These are phyloP conservation scores for Erythrolamprus reginae DNA, from an alignment of 2,113 vertebrate species.

Conservation along the genomic window DNA sequence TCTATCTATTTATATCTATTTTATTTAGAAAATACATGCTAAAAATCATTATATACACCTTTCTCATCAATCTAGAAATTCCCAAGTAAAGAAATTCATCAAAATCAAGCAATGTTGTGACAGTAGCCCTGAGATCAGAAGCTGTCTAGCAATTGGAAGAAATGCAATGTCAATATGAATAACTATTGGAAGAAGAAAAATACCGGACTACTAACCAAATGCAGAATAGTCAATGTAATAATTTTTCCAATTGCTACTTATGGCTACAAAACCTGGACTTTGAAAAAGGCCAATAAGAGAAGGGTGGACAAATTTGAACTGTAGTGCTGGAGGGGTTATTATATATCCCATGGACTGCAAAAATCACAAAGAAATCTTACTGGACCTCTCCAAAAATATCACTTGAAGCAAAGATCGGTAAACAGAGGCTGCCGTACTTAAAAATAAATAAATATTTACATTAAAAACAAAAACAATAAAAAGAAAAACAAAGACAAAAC, in stretches of 20 bases:
- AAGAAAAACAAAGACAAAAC: too few species aligned
- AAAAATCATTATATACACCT: neutral
- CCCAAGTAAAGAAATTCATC: neutral
- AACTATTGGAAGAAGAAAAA: neutral
- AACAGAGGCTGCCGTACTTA: too few species aligned
- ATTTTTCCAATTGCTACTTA: neutral
- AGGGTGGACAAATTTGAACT: too few species aligned
- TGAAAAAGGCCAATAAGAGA: too few species aligned
- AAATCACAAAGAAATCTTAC: too few species aligned
- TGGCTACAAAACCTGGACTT: neutral
- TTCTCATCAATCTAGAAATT: neutral
- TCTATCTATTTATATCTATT: too few species aligned
- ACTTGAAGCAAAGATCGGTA: too few species aligned
- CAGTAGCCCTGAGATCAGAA: neutral
- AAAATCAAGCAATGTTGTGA: neutral
- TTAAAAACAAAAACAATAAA: too few species aligned
- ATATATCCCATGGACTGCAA: too few species aligned
- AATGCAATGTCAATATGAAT: neutral
- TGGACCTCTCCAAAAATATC: too few species aligned
- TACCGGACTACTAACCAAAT: neutral
- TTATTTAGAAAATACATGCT: neutral
- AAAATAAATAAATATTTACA: too few species aligned
- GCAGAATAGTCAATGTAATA: neutral
- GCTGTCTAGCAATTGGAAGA: neutral
- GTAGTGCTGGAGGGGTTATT: too few species aligned